Evolutionary conservation across 2,888 invertebrate species (phyloP).

Genomic region (Papilio demoleus): DNA sequence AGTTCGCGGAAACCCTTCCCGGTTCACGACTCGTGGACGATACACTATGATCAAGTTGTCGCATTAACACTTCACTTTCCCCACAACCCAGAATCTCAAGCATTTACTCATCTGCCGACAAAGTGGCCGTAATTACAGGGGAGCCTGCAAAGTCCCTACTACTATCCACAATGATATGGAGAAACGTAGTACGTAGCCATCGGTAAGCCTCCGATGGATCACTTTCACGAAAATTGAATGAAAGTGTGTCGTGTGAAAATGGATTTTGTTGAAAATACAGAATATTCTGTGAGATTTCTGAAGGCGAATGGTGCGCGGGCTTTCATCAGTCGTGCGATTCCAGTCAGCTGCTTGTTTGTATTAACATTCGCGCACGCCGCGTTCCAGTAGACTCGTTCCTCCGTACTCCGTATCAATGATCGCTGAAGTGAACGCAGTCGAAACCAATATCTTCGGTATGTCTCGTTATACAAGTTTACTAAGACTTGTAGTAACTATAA

Average conservation of each 20-base stretch:
- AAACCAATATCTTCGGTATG: slow-evolving; percentile 22
- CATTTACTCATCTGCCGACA: slow-evolving; percentile 81
- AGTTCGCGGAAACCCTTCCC: slow-evolving; percentile 64
- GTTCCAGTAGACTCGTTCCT: slow-evolving; percentile 57
- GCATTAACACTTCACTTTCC: slow-evolving; percentile 81
- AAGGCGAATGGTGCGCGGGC: slow-evolving; percentile 63
- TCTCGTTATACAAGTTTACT: slow-evolving; percentile 35
- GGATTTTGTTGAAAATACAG: slow-evolving; percentile 63
- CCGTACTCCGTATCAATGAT: slow-evolving; percentile 60
- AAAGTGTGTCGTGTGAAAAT: slow-evolving; percentile 78
- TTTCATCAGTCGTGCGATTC: slow-evolving; percentile 59
- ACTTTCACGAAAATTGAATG: slow-evolving; percentile 80
- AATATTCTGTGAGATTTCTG: slow-evolving; percentile 61
- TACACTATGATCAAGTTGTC: slow-evolving; percentile 78
- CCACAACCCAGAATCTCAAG: slow-evolving; percentile 77
- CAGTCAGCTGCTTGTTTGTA: slow-evolving; percentile 62
- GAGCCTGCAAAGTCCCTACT: slow-evolving; percentile 51
- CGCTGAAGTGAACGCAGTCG: slow-evolving; percentile 50
- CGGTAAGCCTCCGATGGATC: slow-evolving; percentile 77
- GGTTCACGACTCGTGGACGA: slow-evolving; percentile 61
- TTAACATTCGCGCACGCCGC: slow-evolving; percentile 51
- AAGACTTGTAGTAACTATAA: slow-evolving; percentile 11
- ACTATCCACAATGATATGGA: slow-evolving; percentile 64
- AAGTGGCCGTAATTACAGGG: slow-evolving; percentile 75
- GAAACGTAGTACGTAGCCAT: slow-evolving; percentile 66